Conservation (phyloP, 2,797 vertebrate species). For the Pseudochirops corinnae region DNA sequence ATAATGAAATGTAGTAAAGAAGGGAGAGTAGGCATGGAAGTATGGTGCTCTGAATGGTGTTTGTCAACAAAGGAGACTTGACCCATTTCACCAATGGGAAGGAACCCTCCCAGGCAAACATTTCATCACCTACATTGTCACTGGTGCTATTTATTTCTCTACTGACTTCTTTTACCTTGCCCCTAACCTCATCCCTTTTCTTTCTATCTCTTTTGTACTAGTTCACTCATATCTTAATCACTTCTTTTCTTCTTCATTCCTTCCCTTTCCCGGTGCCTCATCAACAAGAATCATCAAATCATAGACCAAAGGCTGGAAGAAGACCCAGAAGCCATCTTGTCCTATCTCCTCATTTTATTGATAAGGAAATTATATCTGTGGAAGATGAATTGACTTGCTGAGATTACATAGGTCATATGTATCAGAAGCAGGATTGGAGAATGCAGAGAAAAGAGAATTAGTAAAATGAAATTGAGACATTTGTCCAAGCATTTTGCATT, state of each 20-base stretch:
- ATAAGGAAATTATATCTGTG: not conserved
- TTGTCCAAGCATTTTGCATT: not conserved
- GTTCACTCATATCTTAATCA: not conserved
- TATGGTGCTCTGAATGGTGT: not conserved
- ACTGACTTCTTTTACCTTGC: too few species aligned
- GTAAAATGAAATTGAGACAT: not conserved
- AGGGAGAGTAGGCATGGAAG: not conserved
- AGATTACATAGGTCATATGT: not conserved
- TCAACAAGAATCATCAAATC: not conserved
- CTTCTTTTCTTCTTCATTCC: not conserved
- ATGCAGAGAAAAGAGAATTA: not conserved
- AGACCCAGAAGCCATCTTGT: not conserved
- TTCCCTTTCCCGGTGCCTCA: not conserved
- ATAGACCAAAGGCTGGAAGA: not conserved
- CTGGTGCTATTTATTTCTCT: not conserved
- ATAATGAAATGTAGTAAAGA: not conserved
- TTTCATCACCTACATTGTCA: not conserved
- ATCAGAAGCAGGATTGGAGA: not conserved
- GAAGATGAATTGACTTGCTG: not conserved
- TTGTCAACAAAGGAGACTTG: not conserved
- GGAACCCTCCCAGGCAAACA: not conserved
- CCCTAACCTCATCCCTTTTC: not conserved
- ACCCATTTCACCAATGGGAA: not conserved
- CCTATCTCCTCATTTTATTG: not conserved
- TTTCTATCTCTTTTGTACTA: not conserved